Percentiles rank a stretch among this genome's conserved stretches.
These are phyloP conservation scores for Tyto alba DNA, from an alignment of 2,113 vertebrate species.

Conservation along the genomic window DNA sequence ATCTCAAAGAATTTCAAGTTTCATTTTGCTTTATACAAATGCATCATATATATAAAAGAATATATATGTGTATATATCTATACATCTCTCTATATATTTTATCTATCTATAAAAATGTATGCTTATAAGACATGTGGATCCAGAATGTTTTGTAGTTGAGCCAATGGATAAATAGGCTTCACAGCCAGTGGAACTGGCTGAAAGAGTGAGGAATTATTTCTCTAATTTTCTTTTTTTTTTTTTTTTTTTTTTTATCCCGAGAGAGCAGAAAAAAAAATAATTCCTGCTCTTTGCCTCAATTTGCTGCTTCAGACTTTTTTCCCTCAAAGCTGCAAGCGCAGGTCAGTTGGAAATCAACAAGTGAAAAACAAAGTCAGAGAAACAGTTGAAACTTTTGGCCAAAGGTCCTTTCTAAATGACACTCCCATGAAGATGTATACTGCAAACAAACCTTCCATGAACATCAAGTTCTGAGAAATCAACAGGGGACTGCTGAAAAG, in stretches of 20 bases:
- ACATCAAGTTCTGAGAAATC: not conserved
- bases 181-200: not conserved
- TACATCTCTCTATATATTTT: not conserved
- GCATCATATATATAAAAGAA: not conserved
- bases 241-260: not conserved
- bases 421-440: not conserved
- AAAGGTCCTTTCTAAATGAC: not conserved
- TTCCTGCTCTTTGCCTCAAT: not conserved
- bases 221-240: not conserved
- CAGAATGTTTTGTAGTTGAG: not conserved
- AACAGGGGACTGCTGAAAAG: not conserved
- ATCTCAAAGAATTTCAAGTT: not conserved
- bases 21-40: not conserved
- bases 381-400: not conserved
- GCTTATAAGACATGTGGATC: not conserved
- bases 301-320: not conserved
- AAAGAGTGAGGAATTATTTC: not conserved
- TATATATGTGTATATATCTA: not conserved
- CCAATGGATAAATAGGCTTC: not conserved
- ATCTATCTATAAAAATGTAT: not conserved
- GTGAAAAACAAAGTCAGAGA: not conserved
- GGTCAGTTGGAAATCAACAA: not conserved
- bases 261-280: not conserved
- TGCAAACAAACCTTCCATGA: not conserved
- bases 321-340: not conserved